These are phyloP conservation scores for Puma concolor DNA, from an alignment of 2,113 vertebrate genomes.

Conservation along the genomic window DNA sequence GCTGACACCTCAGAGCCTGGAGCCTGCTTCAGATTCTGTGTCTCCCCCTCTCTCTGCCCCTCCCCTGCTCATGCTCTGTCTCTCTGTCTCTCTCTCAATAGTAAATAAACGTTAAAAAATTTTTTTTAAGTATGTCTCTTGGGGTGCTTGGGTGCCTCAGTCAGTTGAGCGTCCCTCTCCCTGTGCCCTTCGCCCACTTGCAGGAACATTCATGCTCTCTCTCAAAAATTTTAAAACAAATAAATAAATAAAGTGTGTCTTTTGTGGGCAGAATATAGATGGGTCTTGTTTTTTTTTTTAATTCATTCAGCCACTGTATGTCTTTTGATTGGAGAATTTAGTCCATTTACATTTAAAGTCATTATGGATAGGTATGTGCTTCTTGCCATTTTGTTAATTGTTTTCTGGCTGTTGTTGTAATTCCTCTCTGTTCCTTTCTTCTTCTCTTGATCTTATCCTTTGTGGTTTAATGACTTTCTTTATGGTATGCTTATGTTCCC, in stretches of 20 bases:
- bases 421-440: background rate
- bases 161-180: no score
- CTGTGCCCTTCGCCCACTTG: no score
- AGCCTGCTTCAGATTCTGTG: no score
- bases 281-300: background rate
- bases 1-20: no score
- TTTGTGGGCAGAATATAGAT: background rate
- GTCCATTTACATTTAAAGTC: background rate
- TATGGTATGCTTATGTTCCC: background rate
- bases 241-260: background rate
- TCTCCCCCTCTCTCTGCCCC: no score
- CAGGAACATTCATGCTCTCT: no score
- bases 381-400: background rate
- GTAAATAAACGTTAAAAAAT: no score
- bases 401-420: background rate
- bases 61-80: no score
- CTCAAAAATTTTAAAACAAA: no score
- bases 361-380: background rate
- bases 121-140: no score
- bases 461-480: background rate
- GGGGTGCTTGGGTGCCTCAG: no score
- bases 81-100: no score
- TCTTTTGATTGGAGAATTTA: background rate
- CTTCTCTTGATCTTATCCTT: background rate
- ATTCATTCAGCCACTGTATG: background rate